Conservation (phyloP, 2,888 invertebrate genomes). For the Drosophila limbata region DNA sequence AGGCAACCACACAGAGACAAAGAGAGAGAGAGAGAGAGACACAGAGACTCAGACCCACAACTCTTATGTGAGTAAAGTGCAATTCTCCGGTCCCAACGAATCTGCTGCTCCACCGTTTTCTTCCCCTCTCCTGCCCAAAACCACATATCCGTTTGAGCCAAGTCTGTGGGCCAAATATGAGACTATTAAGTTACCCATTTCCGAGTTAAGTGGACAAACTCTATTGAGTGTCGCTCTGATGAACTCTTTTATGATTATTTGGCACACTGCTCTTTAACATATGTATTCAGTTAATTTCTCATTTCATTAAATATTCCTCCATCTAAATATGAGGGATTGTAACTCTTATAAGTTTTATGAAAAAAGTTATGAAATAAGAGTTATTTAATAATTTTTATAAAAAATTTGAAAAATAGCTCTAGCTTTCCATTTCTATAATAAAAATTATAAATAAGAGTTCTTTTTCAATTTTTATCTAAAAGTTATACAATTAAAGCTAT, state of each 20-base stretch:
- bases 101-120: background rate
- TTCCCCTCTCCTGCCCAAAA: background rate
- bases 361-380: too few species aligned
- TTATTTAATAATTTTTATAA: too few species aligned
- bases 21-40: too few species aligned
- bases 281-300: too few species aligned
- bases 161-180: slow-evolving; percentile 19
- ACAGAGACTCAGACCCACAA: slow-evolving; percentile 22
- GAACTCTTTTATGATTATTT: background rate
- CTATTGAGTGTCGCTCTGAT: slow-evolving; percentile 1
- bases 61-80: slow-evolving; percentile 6
- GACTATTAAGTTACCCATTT: slow-evolving; percentile 42
- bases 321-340: background rate
- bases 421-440: too few species aligned
- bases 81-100: background rate
- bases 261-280: background rate
- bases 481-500: too few species aligned
- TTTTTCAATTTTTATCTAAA: too few species aligned
- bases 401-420: too few species aligned
- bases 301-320: background rate
- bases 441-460: too few species aligned
- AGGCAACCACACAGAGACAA: slow-evolving; percentile 35
- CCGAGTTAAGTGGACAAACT: background rate
- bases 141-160: slow-evolving; percentile 16
- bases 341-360: too few species aligned